These are phyloP conservation scores for Gonocerus acuteangulatus DNA, from an alignment of 2,888 invertebrate species.

Conservation along the genomic window DNA sequence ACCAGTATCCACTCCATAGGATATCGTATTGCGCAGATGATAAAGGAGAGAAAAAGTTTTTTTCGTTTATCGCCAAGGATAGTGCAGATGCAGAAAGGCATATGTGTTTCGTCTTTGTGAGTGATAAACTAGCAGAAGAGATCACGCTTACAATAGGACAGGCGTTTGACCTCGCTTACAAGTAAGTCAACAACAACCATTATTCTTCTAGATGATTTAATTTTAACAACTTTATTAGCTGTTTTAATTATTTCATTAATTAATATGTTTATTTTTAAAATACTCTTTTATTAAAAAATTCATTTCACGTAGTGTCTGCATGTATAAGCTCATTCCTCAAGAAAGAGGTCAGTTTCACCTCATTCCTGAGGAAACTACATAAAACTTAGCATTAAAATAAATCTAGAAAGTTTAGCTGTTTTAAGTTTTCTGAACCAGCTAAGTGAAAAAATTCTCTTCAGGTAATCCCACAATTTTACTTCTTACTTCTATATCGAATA, in stretches of 20 bases:
- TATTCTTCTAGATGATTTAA: no score
- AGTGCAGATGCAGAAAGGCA: slow-evolving; percentile 65
- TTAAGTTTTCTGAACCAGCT: no score
- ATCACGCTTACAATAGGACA: slow-evolving; percentile 97
- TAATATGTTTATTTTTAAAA: background rate
- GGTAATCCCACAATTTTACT: no score
- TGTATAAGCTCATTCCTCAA: no score
- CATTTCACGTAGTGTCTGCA: background rate
- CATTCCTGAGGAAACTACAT: no score
- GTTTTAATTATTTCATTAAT: no score
- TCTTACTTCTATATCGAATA: no score
- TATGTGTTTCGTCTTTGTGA: slow-evolving; percentile 94
- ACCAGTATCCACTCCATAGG: slow-evolving; percentile 92
- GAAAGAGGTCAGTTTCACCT: no score
- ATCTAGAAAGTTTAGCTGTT: no score
- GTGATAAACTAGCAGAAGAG: slow-evolving; percentile 94
- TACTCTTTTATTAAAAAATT: background rate
- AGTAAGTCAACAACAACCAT: slow-evolving; percentile 48
- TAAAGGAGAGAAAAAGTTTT: slow-evolving; percentile 94
- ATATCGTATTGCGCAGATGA: slow-evolving; percentile 99
- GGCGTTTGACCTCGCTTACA: slow-evolving; percentile 95
- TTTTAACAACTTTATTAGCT: no score
- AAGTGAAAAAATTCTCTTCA: no score
- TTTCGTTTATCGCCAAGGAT: slow-evolving; percentile 88
- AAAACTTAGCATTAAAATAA: no score